phyloP scores from a whole-genome alignment of 2,113 vertebrate genomes.

The Nasalis larvatus region DNA sequence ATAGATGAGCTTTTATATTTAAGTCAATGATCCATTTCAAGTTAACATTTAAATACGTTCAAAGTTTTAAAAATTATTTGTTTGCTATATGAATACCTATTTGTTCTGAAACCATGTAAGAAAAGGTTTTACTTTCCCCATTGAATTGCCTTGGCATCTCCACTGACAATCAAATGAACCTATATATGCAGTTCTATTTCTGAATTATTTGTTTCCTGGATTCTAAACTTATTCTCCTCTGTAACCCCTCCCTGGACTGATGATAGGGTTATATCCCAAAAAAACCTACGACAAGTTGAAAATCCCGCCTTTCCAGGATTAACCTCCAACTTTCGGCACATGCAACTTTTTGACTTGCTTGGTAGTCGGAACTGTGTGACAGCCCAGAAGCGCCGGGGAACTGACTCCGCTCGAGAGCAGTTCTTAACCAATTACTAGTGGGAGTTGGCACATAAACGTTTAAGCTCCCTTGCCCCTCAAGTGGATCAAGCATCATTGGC shows the following conservation, averaged over 20 bases:
- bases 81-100: neutral
- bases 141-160: neutral
- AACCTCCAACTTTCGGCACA: neutral
- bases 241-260: neutral
- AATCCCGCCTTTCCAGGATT: neutral
- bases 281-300: neutral
- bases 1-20: neutral
- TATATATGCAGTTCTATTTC: neutral
- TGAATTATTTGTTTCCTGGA: neutral
- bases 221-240: neutral
- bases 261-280: neutral
- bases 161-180: neutral
- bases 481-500: neutral
- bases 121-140: neutral
- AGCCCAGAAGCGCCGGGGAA: neutral
- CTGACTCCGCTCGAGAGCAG: neutral
- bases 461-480: neutral
- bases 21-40: neutral
- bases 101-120: neutral
- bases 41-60: neutral
- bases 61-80: neutral
- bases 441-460: neutral
- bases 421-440: neutral
- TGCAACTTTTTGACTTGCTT: neutral
- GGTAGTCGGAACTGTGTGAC: too few species aligned